A percentile compares a stretch with the other conserved stretches of the same genome.
Evolutionary conservation across 2,797 vertebrate genomes (phyloP).

Genomic region (Sebastes aleutianus): DNA sequence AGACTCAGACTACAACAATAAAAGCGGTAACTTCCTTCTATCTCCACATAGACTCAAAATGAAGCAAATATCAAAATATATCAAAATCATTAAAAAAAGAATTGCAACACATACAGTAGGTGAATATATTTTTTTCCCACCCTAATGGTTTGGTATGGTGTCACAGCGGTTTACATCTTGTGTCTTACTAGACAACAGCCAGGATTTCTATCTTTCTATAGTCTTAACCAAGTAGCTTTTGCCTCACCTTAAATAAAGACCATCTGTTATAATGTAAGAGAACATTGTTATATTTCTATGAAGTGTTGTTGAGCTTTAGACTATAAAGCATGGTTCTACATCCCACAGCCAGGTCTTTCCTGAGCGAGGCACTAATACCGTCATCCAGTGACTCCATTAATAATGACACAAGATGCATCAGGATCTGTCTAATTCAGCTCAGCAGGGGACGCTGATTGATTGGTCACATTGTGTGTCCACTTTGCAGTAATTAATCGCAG

Average conservation of each 20-base stretch:
- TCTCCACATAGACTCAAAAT: too few species aligned
- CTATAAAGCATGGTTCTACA: too few species aligned
- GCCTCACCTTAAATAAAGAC: neutral
- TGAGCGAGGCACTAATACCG: neutral
- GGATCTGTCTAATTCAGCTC: neutral
- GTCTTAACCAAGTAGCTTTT: neutral
- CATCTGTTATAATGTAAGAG: neutral
- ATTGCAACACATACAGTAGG: too few species aligned
- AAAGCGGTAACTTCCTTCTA: too few species aligned
- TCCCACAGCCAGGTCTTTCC: neutral
- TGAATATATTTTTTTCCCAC: too few species aligned
- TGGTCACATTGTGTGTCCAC: neutral
- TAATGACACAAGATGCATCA: neutral
- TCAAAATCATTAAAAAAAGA: too few species aligned
- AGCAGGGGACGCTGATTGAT: neutral
- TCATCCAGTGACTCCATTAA: neutral
- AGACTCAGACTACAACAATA: too few species aligned
- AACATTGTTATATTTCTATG: neutral
- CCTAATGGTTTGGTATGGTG: neutral
- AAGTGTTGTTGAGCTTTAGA: neutral
- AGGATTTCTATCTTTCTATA: neutral
- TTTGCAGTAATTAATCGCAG: neutral
- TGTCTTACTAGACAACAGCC: too few species aligned
- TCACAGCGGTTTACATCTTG: neutral
- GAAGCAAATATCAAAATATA: too few species aligned